Conservation (phyloP, 2,113 vertebrate genomes). For the Ploceus nigricollis region DNA sequence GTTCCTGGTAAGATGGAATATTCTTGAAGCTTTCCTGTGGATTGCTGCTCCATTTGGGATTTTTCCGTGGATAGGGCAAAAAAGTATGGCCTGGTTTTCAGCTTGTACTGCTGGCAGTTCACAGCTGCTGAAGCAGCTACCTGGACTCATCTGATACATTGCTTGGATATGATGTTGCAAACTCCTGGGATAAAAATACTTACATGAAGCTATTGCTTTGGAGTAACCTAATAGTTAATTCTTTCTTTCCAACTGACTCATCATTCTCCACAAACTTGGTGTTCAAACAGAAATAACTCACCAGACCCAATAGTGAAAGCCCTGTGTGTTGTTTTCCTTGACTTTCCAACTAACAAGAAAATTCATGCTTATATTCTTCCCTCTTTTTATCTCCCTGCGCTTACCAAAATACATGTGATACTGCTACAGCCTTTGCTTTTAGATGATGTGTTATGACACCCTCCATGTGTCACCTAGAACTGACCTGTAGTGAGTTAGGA, state of each 20-base stretch:
- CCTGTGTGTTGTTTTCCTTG: neutral
- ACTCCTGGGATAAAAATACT: neutral
- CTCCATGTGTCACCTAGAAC: accelerated
- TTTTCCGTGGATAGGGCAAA: neutral
- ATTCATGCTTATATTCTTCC: neutral
- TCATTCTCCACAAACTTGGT: neutral
- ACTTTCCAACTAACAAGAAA: neutral
- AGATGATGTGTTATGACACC: neutral
- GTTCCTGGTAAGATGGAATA: neutral
- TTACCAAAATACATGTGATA: neutral
- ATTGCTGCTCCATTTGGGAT: neutral
- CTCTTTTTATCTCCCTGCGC: neutral
- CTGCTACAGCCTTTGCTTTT: neutral
- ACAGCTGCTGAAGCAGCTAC: neutral
- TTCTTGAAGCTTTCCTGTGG: neutral
- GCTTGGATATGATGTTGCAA: neutral
- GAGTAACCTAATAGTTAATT: neutral
- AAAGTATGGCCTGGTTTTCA: neutral
- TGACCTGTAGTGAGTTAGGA: neutral
- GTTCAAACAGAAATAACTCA: neutral
- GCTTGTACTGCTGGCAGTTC: neutral
- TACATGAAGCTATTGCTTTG: neutral
- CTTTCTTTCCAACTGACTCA: neutral
- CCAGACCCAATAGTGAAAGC: neutral
- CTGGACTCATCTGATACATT: neutral